phyloP scores from a whole-genome alignment of 2,797 vertebrate genomes.

The Amniataba percoides region DNA sequence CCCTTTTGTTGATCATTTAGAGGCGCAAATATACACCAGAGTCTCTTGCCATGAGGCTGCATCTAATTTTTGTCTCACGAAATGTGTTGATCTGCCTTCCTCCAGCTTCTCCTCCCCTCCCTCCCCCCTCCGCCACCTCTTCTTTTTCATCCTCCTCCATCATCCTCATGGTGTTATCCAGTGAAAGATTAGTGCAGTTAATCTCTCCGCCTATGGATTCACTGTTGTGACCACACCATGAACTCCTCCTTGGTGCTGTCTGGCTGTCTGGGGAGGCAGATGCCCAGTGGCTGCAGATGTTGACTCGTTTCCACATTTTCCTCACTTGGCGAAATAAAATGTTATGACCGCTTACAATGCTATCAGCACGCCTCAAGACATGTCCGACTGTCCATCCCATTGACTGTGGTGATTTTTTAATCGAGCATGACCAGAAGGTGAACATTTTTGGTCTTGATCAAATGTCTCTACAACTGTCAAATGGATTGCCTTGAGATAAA shows the following conservation, averaged over 20 bases:
- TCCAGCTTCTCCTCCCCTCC: conserved; percentile 5
- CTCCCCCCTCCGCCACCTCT: conserved; percentile 20
- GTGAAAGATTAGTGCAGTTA: conserved; percentile 55
- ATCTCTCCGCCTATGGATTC: conserved; percentile 51
- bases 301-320: conserved; percentile 1
- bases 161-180: conserved; percentile 47
- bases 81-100: conserved; percentile 27
- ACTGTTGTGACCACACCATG: conserved; percentile 48
- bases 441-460: conserved; percentile 6
- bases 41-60: conserved; percentile 4
- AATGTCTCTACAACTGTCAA: neutral
- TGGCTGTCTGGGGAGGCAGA: conserved; percentile 38
- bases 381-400: neutral
- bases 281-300: conserved; percentile 36
- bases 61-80: conserved; percentile 20
- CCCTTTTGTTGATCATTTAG: conserved; percentile 11
- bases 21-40: conserved; percentile 14
- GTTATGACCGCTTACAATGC: neutral
- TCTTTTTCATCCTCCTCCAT: conserved; percentile 25
- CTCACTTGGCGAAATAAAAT: neutral
- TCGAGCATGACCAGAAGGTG: neutral
- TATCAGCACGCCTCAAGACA: neutral
- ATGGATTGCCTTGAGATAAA: neutral
- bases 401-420: neutral
- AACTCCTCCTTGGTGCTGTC: conserved; percentile 44